These are phyloP conservation scores for Pelobates cultripes DNA, from an alignment of 2,797 vertebrate species.

Conservation along the genomic window DNA sequence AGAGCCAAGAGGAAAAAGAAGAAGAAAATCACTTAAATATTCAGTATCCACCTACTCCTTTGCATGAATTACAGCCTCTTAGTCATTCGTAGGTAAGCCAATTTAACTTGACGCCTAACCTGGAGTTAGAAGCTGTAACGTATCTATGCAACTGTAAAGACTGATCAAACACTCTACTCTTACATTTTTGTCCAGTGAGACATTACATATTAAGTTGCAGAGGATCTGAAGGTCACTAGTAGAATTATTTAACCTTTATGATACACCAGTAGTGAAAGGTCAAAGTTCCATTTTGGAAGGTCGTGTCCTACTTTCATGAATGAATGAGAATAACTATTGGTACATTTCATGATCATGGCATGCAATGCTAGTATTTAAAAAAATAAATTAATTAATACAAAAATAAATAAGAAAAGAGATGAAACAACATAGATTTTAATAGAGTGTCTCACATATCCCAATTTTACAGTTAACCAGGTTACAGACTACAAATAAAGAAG, in stretches of 20 bases:
- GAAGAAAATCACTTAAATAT: conserved; percentile 21
- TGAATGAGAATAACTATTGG: too few relatives aligned
- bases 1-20: neutral
- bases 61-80: conserved; percentile 5
- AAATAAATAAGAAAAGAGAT: too few relatives aligned
- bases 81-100: conserved; percentile 9
- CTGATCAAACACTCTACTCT: neutral
- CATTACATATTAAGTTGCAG: neutral
- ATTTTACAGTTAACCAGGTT: too few relatives aligned
- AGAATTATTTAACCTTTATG: neutral
- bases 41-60: neutral
- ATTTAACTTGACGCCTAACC: conserved; percentile 28
- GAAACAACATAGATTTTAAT: too few relatives aligned
- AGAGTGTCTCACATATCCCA: too few relatives aligned
- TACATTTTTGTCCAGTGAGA: neutral
- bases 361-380: too few relatives aligned
- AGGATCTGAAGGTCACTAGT: neutral
- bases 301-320: neutral
- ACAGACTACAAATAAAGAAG: too few relatives aligned
- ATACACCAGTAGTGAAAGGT: conserved; percentile 21
- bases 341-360: too few relatives aligned
- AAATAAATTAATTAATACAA: too few relatives aligned
- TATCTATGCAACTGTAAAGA: conserved; percentile 13
- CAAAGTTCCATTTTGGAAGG: conserved; percentile 10
- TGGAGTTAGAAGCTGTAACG: conserved; percentile 11